These are phyloP conservation scores for Drosophila hydei DNA, from an alignment of 1,140 invertebrate species.

Conservation along the genomic window DNA sequence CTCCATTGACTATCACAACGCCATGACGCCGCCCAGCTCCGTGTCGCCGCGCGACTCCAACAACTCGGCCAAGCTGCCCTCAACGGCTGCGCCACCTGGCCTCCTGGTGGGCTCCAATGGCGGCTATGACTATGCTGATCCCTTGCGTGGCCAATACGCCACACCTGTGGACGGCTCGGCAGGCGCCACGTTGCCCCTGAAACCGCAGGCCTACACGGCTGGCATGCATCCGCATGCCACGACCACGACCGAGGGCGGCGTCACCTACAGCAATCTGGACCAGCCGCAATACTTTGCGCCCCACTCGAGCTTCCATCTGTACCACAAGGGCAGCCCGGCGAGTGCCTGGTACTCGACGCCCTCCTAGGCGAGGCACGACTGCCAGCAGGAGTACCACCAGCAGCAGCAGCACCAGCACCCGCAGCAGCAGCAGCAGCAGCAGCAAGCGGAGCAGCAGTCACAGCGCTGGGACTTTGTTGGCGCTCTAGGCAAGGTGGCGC, in stretches of 20 bases:
- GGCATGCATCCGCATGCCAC: constrained; percentile 83
- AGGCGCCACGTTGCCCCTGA: constrained; percentile 90
- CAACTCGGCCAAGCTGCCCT: constrained; percentile 87
- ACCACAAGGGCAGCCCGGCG: constrained; percentile 88
- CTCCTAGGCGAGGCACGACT: constrained; percentile 86
- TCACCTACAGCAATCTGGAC: constrained; percentile 87
- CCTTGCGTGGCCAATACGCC: constrained; percentile 73
- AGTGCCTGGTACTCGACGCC: constrained; percentile 91
- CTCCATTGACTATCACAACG: constrained; percentile 92
- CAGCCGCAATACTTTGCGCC: constrained; percentile 94
- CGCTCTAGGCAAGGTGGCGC: constrained; percentile 76
- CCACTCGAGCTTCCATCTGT: constrained; percentile 93
- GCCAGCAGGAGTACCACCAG: constrained; percentile 3
- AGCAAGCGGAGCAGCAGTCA: constrained; percentile 35
- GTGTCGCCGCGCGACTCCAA: constrained; percentile 93
- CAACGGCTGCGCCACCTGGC: constrained; percentile 87
- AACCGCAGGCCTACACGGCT: constrained; percentile 94
- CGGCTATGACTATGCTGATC: constrained; percentile 79
- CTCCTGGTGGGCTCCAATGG: constrained; percentile 84
- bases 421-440: constrained; percentile 28
- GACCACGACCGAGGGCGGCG: constrained; percentile 85
- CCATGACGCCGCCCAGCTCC: constrained; percentile 97
- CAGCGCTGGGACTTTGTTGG: constrained; percentile 77
- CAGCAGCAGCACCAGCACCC: constrained; percentile 35
- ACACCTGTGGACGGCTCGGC: constrained; percentile 72